phyloP scores from a whole-genome alignment of 2,113 vertebrate species.

The Xyliphius kryptos region DNA sequence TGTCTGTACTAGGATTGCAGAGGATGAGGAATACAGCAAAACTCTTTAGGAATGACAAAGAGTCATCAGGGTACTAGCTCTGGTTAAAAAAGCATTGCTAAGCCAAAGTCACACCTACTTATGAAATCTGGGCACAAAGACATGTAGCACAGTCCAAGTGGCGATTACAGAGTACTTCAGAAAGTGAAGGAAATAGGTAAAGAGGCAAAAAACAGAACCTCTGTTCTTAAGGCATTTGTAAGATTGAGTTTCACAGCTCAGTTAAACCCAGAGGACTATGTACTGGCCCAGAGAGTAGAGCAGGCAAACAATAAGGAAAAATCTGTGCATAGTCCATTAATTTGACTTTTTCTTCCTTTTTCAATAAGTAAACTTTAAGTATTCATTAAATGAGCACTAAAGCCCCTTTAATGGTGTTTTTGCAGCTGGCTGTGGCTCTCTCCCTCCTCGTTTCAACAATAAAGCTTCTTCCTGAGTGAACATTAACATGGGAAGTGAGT shows the following conservation, averaged over 20 bases:
- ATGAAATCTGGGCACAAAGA: slow-evolving; percentile 23
- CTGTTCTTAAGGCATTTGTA: slow-evolving; percentile 42
- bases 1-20: too few species aligned
- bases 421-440: slow-evolving; percentile 57
- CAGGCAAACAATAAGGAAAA: slow-evolving; percentile 57
- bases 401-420: slow-evolving; percentile 67
- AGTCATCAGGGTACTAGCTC: neutral
- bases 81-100: neutral
- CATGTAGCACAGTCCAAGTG: slow-evolving; percentile 32
- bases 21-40: too few species aligned
- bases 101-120: neutral
- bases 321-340: slow-evolving; percentile 56
- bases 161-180: slow-evolving; percentile 43
- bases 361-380: slow-evolving; percentile 63
- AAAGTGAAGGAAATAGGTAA: slow-evolving; percentile 12
- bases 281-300: slow-evolving; percentile 42
- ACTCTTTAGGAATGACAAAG: neutral
- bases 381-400: slow-evolving; percentile 65
- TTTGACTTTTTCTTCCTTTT: slow-evolving; percentile 45
- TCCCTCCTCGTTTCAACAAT: slow-evolving; percentile 49
- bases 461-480: slow-evolving; percentile 66
- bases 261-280: slow-evolving; percentile 30
- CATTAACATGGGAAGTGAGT: slow-evolving; percentile 62
- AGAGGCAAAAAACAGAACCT: too few species aligned
- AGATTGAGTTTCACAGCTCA: slow-evolving; percentile 49